Evolutionary conservation across 1,140 invertebrate genomes (phyloP).

Genomic region (Apis dorsata): DNA sequence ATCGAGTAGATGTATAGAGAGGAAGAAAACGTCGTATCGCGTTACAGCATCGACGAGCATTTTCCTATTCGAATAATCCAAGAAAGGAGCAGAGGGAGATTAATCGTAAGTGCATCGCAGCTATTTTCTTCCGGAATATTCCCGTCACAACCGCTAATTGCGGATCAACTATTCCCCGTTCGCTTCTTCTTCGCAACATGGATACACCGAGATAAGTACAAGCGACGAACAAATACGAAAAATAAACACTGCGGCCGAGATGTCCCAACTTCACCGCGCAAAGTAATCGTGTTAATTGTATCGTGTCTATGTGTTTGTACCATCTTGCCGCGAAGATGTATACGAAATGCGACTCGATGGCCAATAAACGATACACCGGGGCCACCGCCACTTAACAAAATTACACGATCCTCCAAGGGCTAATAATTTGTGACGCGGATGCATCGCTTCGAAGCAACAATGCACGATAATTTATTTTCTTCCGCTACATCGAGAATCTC

Average conservation of each 20-base stretch:
- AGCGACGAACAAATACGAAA: constrained; percentile 37
- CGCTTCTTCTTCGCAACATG: constrained; percentile 6
- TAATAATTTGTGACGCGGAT: constrained; percentile 6
- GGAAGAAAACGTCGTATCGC: not conserved
- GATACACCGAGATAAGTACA: constrained; percentile 39
- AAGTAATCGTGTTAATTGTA: constrained; percentile 51
- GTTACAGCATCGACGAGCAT: not conserved
- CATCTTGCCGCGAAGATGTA: not conserved
- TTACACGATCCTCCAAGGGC: constrained; percentile 26
- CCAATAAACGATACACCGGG: constrained; percentile 37
- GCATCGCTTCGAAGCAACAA: not conserved
- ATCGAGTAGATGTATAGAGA: not conserved
- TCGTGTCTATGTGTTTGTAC: constrained; percentile 7
- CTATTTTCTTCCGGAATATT: constrained; percentile 21
- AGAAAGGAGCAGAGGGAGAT: not conserved
- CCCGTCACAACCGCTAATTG: constrained; percentile 37
- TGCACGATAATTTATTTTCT: not conserved
- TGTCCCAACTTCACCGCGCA: not conserved
- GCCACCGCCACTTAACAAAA: constrained; percentile 26
- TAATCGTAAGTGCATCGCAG: not conserved
- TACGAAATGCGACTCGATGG: constrained; percentile 18
- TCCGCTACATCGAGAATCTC: not conserved
- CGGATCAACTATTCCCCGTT: constrained; percentile 35
- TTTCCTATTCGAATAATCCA: not conserved
- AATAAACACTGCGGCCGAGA: constrained; percentile 35